Base-by-base conservation (phyloP, 2,888 invertebrate species). In the Cephus sareptanus region DNA sequence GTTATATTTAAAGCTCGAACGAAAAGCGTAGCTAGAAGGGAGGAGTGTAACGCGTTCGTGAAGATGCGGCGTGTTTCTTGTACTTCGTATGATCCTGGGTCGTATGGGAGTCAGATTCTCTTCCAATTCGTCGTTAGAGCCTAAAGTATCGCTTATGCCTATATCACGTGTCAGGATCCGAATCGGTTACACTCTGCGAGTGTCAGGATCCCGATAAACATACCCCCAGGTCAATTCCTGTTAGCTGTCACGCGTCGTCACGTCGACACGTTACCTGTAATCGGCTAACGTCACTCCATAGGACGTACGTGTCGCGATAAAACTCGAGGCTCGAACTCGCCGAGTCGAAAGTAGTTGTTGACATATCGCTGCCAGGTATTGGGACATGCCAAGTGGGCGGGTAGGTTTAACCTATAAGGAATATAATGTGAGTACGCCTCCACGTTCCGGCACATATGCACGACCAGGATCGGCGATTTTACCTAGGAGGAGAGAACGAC, bases 371-470 rank as follows among this genome's bases (percentile, higher is more conserved):
- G 87, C 83, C 85, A 85, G 85, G 86, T 87, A 90, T 89, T 89
- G 90, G 87, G 87, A 88, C 89, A 86, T 81, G 82, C 74, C 83
- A 86, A 84, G 90, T 90, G 88, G 90, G 90, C 89, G 89, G 87
- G 86, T 84, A 85, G 86, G 87, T 84, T 88, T 87, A 85, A 85
- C 90, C 86, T 89, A 89, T 89, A 87, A 88, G 88, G 89, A 86
- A 89, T 89, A 90, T 89, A 89, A 90, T 86, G 83, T 85, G 84
- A 85, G 77, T 84, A 89, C 90, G 89, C 89, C 89, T 89, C 88
- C 89, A 83, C 84, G 82, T 78, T 77, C 81, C 82, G 81, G 80
- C 80, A 82, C 82, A 34, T 31, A 56, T 74, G 34, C 74, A 74
- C 35, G 9, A 31, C 31, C 34, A 30, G 33, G 71, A 71, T 56